These are phyloP conservation scores for Lasioglossum zephyrum DNA, from an alignment of 2,888 invertebrate species.

Conservation along the genomic window DNA sequence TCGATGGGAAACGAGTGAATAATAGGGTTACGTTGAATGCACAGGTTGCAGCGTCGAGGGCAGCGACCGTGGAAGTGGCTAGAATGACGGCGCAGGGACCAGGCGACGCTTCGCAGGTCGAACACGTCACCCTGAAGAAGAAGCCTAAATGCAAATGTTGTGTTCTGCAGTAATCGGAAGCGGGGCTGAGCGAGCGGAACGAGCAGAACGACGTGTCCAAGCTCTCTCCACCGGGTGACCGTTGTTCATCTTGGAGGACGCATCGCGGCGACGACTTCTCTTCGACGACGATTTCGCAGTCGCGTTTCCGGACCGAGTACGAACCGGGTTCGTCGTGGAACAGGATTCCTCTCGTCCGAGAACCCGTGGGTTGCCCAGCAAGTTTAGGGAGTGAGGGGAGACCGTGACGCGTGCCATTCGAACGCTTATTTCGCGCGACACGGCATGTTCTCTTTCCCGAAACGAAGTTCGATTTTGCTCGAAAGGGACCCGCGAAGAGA, in stretches of 20 bases:
- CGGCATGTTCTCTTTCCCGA: not conserved
- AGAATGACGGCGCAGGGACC: conserved; percentile 91
- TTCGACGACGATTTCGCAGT: conserved; percentile 9
- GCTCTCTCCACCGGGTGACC: conserved; percentile 17
- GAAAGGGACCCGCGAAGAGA: not conserved
- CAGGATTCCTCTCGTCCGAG: not conserved
- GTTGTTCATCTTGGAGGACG: conserved; percentile 8
- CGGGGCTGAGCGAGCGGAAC: conserved; percentile 21
- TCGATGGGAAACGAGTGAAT: not conserved
- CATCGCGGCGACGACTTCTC: conserved; percentile 7
- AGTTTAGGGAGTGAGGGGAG: not conserved
- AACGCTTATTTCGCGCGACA: conserved; percentile 10
- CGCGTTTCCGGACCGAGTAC: not conserved
- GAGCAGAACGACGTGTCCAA: not conserved
- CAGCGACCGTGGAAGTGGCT: conserved; percentile 89
- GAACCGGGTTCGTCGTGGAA: not conserved
- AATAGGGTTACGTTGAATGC: conserved; percentile 9
- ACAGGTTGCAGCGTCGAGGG: conserved; percentile 80
- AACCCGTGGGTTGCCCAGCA: not conserved
- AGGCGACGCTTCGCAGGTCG: conserved; percentile 90
- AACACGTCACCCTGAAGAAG: conserved; percentile 96
- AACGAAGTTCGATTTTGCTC: not conserved
- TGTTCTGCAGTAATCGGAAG: conserved; percentile 91
- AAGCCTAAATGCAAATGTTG: conserved; percentile 98
- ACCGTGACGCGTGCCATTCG: conserved; percentile 2